phyloP scores from a whole-genome alignment of 2,113 vertebrate genomes.

The Pavo muticus region DNA sequence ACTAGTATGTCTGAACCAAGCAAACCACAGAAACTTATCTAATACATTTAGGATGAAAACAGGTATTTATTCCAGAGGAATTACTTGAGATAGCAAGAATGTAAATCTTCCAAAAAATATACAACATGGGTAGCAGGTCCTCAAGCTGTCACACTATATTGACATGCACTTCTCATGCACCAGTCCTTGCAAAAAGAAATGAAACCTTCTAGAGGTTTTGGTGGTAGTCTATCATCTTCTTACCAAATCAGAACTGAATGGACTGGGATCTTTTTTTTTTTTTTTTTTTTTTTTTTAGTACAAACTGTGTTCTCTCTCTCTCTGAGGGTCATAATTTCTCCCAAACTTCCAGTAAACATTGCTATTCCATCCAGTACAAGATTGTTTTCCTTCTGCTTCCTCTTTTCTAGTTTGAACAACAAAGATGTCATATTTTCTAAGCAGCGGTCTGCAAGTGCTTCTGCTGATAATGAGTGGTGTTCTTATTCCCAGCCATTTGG shows the following conservation, averaged over 20 bases:
- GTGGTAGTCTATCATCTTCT: background rate
- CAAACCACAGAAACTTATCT: background rate
- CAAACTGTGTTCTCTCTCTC: background rate
- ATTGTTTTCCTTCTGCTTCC: background rate
- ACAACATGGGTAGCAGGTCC: background rate
- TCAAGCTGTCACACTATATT: background rate
- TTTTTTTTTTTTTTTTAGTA: background rate
- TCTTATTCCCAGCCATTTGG: background rate
- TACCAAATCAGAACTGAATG: background rate
- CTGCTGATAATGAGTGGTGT: background rate
- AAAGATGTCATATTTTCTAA: background rate
- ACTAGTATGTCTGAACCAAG: fast-evolving
- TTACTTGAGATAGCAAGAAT: background rate
- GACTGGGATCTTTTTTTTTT: background rate
- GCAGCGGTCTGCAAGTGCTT: background rate
- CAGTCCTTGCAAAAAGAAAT: background rate
- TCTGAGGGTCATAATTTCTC: background rate
- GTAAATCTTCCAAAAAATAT: background rate
- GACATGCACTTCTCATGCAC: background rate
- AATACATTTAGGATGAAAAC: background rate
- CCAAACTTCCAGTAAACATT: background rate
- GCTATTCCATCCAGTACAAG: background rate
- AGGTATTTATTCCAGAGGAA: background rate
- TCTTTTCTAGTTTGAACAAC: background rate
- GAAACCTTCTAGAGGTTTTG: background rate